Evolutionary conservation across 2,113 vertebrate species (phyloP).

Genomic region (Neoarius graeffei): DNA sequence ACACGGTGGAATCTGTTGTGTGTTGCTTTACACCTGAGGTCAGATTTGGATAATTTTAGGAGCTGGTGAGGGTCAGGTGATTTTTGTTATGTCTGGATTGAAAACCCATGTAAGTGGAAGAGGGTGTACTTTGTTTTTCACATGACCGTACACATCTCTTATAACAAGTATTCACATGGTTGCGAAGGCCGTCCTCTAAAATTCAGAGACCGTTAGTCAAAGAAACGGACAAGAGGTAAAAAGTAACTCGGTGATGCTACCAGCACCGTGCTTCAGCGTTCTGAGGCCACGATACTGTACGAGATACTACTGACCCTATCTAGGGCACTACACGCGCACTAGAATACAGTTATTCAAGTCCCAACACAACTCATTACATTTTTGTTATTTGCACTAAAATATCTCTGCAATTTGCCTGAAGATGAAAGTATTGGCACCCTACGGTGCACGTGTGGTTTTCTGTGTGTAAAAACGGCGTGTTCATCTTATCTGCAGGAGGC

Average conservation of each 20-base stretch:
- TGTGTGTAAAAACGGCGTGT: not conserved
- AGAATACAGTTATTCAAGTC: not conserved
- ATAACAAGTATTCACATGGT: not conserved
- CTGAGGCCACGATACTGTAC: not conserved
- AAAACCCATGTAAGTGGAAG: too few species aligned
- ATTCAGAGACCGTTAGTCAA: too few species aligned
- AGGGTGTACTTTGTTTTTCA: too few species aligned
- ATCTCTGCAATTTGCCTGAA: not conserved
- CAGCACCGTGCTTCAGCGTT: not conserved
- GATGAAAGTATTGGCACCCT: not conserved
- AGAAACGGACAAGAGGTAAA: not conserved
- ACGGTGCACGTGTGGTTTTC: not conserved
- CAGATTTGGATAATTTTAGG: too few species aligned
- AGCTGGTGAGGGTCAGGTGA: too few species aligned
- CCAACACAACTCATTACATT: not conserved
- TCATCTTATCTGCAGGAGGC: not conserved
- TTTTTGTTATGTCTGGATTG: too few species aligned
- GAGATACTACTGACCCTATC: not conserved
- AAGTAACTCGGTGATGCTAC: not conserved
- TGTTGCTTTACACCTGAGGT: too few species aligned
- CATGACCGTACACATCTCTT: not conserved
- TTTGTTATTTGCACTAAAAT: not conserved
- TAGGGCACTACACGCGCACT: not conserved
- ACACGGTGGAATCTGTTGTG: too few species aligned
- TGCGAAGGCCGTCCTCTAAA: not conserved